These are phyloP conservation scores for Enteromius trimaculatus DNA, from an alignment of 2,797 vertebrate species.

Conservation along the genomic window DNA sequence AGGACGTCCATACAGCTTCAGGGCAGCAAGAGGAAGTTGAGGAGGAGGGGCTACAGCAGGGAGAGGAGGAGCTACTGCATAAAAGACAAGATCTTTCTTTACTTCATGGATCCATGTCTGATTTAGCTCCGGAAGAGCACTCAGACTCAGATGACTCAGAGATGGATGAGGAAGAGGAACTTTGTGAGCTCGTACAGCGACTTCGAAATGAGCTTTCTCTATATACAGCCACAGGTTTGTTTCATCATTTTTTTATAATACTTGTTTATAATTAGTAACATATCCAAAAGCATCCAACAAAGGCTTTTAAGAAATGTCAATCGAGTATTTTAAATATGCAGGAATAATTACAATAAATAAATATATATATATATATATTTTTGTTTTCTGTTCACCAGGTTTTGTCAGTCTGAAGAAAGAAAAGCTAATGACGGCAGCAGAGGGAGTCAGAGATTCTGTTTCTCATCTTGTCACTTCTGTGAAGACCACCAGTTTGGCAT, in stretches of 20 bases:
- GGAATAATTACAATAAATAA: background rate
- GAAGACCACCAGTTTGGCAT: conserved; percentile 14
- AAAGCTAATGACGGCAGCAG: conserved; percentile 67
- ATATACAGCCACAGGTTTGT: conserved; percentile 65
- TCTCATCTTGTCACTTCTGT: conserved; percentile 64
- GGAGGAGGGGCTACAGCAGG: background rate
- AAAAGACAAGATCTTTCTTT: conserved; percentile 14
- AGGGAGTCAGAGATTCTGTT: conserved; percentile 64
- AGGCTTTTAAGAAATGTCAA: background rate
- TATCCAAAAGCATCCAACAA: background rate
- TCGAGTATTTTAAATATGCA: background rate
- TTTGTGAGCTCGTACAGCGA: conserved; percentile 74
- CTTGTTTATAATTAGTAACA: background rate
- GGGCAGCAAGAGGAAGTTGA: background rate
- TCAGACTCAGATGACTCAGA: conserved; percentile 31
- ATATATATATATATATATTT: background rate
- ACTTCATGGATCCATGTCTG: background rate
- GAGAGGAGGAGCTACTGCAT: background rate
- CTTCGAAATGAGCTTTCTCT: conserved; percentile 74
- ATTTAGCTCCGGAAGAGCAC: conserved; percentile 1
- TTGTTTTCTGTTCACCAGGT: conserved; percentile 34
- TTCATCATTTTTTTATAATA: conserved; percentile 27
- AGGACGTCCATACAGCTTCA: background rate
- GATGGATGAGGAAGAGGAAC: conserved; percentile 50
- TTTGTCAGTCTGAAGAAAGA: conserved; percentile 50